Conservation (phyloP, 2,113 vertebrate species). For the Pseudonaja textilis region DNA sequence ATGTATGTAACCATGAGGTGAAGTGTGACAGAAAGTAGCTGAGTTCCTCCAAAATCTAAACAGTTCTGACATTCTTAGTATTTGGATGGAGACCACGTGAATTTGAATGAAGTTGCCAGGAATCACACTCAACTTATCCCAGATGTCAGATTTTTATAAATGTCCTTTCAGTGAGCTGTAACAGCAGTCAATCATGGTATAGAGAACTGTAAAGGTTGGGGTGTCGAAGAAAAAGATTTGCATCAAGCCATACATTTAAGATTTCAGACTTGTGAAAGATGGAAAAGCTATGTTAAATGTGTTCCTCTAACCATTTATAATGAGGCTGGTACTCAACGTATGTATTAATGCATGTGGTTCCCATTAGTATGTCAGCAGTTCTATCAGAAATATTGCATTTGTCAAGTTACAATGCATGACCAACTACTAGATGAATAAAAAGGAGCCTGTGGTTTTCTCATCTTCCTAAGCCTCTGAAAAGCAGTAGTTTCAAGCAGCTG, state of each 20-base stretch:
- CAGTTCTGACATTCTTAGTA: not conserved
- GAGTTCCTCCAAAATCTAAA: not conserved
- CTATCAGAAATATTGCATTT: not conserved
- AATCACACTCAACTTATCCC: not conserved
- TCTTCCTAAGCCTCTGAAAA: constrained; percentile 5
- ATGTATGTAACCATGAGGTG: not conserved
- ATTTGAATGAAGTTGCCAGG: not conserved
- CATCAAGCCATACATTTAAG: constrained; percentile 13
- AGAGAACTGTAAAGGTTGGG: constrained; percentile 30
- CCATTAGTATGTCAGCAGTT: constrained; percentile 10
- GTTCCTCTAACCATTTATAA: constrained; percentile 27
- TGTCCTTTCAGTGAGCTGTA: constrained; percentile 7
- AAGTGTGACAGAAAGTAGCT: not conserved
- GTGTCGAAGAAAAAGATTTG: not conserved
- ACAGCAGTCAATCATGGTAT: constrained; percentile 9
- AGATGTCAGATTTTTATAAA: not conserved
- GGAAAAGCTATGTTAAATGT: constrained; percentile 13
- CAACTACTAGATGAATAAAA: not conserved
- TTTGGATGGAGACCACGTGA: not conserved
- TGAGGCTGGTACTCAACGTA: constrained; percentile 3
- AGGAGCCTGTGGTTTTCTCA: not conserved
- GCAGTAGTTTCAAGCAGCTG: not conserved
- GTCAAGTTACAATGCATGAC: constrained; percentile 21
- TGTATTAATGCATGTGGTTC: constrained; percentile 15
- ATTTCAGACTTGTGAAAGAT: constrained; percentile 5